Conservation (phyloP, 2,113 vertebrate genomes). For the Oreocharis arfaki region DNA sequence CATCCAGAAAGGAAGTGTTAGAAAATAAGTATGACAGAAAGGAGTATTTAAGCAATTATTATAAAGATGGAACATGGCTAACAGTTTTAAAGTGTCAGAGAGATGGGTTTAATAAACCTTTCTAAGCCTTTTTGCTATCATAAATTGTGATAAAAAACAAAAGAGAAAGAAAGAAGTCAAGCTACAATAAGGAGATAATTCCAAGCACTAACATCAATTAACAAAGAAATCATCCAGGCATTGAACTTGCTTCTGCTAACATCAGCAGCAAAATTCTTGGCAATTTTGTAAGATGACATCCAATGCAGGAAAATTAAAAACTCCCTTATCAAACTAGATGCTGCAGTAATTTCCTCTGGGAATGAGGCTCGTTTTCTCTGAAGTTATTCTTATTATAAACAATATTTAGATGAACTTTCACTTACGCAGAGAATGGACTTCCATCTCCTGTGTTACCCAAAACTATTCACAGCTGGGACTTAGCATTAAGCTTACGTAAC, state of each 20-base stretch:
- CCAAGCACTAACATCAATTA: background rate
- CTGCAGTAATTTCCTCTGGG: background rate
- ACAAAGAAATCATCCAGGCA: background rate
- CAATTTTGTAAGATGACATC: background rate
- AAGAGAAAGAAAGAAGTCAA: background rate
- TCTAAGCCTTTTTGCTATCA: background rate
- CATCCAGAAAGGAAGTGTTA: background rate
- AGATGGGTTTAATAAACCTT: background rate
- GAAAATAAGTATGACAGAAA: background rate
- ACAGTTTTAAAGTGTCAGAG: background rate
- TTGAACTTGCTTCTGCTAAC: background rate
- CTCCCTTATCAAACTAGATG: background rate
- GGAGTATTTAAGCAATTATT: background rate
- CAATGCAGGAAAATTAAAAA: background rate
- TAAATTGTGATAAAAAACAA: background rate
- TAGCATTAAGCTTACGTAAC: background rate
- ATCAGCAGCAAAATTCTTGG: background rate
- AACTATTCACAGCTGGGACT: background rate
- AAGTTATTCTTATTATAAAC: background rate
- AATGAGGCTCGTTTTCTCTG: background rate
- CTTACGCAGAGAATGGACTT: background rate
- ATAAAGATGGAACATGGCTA: background rate
- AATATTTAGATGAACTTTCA: background rate
- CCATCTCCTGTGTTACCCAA: background rate
- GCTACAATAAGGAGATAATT: conserved; percentile 14